These are phyloP conservation scores for Rousettus madagascariensis DNA, from an alignment of 2,797 vertebrate species.

Conservation along the genomic window DNA sequence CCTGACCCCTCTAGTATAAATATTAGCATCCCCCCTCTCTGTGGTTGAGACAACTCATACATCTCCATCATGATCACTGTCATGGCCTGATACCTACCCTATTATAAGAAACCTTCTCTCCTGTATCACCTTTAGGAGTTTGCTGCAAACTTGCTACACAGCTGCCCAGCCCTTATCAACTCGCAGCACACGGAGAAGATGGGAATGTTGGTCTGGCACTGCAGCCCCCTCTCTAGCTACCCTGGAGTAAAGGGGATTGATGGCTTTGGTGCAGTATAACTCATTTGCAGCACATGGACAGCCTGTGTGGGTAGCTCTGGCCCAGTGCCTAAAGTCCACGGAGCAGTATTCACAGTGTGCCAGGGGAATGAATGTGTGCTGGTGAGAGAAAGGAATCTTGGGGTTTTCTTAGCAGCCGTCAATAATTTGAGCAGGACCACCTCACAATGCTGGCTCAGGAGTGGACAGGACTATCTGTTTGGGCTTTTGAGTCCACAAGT, in stretches of 20 bases:
- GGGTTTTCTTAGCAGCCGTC: not conserved
- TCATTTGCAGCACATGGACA: not conserved
- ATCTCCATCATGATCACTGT: not conserved
- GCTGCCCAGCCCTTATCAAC: not conserved
- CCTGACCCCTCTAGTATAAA: not conserved
- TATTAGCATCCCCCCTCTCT: not conserved
- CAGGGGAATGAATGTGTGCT: not conserved
- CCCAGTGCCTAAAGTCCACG: not conserved
- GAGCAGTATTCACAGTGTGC: not conserved
- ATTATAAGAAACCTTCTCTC: not conserved
- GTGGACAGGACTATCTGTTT: not conserved
- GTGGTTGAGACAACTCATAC: not conserved
- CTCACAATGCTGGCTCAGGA: not conserved
- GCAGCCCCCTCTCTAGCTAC: not conserved
- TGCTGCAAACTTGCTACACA: not conserved
- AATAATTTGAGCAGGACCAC: not conserved
- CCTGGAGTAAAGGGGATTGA: rapidly evolving
- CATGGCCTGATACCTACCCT: not conserved
- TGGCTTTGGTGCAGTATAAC: no score
- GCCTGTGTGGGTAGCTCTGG: not conserved
- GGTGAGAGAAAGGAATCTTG: not conserved
- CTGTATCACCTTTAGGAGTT: not conserved
- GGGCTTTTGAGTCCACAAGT: not conserved
- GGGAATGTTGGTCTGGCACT: not conserved
- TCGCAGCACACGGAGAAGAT: not conserved